Conservation (phyloP, 1,140 invertebrate species). For the Drosophila parabipectinata region DNA sequence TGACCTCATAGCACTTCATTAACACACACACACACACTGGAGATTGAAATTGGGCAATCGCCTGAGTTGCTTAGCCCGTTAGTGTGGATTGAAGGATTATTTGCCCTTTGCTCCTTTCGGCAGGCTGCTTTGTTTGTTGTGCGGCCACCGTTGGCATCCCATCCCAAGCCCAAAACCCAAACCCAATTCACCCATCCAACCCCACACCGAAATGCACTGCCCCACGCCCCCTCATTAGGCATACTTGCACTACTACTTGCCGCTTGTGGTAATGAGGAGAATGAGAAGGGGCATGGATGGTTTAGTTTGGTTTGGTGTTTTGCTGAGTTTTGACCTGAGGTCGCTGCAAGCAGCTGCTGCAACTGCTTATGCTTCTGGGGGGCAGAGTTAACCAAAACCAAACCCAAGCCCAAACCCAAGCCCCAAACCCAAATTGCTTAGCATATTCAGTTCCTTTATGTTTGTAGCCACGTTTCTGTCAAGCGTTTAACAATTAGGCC, state of each 20-base stretch:
- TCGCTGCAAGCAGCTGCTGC: slow-evolving; percentile 21
- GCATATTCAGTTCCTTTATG: slow-evolving; percentile 20
- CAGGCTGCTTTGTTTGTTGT: slow-evolving; percentile 27
- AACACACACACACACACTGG: slow-evolving; percentile 29
- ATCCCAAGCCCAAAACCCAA: neutral
- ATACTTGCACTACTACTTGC: slow-evolving; percentile 18
- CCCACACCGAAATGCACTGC: neutral
- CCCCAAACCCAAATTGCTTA: slow-evolving; percentile 38
- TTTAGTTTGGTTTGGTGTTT: slow-evolving; percentile 1
- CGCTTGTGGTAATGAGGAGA: slow-evolving; percentile 29
- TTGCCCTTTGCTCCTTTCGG: slow-evolving; percentile 46
- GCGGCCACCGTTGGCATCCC: slow-evolving; percentile 8
- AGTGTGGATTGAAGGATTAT: slow-evolving; percentile 45
- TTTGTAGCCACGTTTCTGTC: neutral
- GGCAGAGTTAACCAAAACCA: neutral
- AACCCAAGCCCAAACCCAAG: neutral
- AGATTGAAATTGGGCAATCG: slow-evolving; percentile 48
- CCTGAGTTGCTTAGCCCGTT: slow-evolving; percentile 20
- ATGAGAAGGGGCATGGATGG: neutral
- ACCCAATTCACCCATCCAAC: neutral
- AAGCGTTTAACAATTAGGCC: slow-evolving; percentile 10
- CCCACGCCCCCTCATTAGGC: slow-evolving; percentile 19
- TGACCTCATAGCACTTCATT: slow-evolving; percentile 61
- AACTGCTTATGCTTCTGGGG: neutral
- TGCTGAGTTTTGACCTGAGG: slow-evolving; percentile 19